Evolutionary conservation across 1,140 invertebrate species (phyloP).

Genomic region (Rhyacophila brunnea): DNA sequence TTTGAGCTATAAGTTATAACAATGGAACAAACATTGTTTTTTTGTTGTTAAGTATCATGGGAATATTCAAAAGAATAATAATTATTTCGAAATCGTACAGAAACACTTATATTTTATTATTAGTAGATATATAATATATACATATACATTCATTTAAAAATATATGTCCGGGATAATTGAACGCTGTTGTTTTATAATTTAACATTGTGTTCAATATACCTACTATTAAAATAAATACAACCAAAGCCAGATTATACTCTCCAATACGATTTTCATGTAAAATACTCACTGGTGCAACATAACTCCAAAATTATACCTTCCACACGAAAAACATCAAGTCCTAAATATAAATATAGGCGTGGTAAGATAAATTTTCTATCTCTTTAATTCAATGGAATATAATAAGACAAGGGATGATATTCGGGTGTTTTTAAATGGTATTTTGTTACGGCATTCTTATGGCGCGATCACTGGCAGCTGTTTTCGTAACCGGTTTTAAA

Average conservation of each 20-base stretch:
- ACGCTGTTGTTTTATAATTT: constrained; percentile 24
- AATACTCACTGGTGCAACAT: constrained; percentile 18
- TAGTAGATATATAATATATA: neutral
- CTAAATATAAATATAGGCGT: neutral
- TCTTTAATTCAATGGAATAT: neutral
- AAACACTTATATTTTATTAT: too few species aligned
- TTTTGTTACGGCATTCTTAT: neutral
- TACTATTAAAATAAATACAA: constrained; percentile 22
- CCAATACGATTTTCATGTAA: constrained; percentile 27
- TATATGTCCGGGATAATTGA: constrained; percentile 13
- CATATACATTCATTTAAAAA: neutral
- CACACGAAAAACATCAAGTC: neutral
- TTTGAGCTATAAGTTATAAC: too few species aligned
- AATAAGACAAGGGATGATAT: neutral
- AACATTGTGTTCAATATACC: constrained; percentile 18
- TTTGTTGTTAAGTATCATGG: too few species aligned
- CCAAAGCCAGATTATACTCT: constrained; percentile 25
- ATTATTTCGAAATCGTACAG: too few species aligned
- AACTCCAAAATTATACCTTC: constrained; percentile 7
- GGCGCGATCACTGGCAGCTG: constrained; percentile 8
- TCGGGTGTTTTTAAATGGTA: neutral
- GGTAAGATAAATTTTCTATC: neutral
- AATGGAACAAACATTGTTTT: too few species aligned
- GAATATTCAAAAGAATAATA: too few species aligned
- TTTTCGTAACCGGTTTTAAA: constrained; percentile 35